phyloP scores from a whole-genome alignment of 2,888 invertebrate genomes.

The Plagodis pulveraria region DNA sequence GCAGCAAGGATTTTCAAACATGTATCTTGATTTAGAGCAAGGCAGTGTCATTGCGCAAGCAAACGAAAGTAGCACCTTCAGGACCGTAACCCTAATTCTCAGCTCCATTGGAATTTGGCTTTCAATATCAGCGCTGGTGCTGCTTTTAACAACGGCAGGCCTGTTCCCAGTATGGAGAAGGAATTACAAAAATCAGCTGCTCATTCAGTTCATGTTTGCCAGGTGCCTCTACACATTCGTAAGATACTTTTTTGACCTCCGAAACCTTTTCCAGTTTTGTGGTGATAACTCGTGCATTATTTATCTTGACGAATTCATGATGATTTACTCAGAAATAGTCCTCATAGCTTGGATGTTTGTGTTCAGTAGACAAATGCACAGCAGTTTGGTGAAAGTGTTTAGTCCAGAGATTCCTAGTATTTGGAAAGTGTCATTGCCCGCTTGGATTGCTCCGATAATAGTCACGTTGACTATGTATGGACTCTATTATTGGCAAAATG shows the following conservation, averaged over 20 bases:
- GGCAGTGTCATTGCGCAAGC: slow-evolving; percentile 37
- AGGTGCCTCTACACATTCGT: slow-evolving; percentile 61
- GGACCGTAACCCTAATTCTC: slow-evolving; percentile 37
- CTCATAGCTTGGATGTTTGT: slow-evolving; percentile 71
- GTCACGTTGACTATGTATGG: slow-evolving; percentile 41
- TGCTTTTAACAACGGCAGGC: slow-evolving; percentile 62
- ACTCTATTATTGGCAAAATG: slow-evolving; percentile 31
- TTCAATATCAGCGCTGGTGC: slow-evolving; percentile 52
- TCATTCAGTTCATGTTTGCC: slow-evolving; percentile 70
- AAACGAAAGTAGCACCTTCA: slow-evolving; percentile 40
- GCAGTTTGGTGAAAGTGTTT: slow-evolving; percentile 66
- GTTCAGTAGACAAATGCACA: slow-evolving; percentile 69
- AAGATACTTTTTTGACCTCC: slow-evolving; percentile 56
- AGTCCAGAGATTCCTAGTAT: slow-evolving; percentile 43
- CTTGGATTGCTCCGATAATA: slow-evolving; percentile 58
- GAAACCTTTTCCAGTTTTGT: slow-evolving; percentile 36
- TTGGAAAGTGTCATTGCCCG: slow-evolving; percentile 53
- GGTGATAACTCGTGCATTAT: slow-evolving; percentile 32
- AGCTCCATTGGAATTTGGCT: slow-evolving; percentile 62
- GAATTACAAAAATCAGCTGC: slow-evolving; percentile 68
- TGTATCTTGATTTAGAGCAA: slow-evolving; percentile 36
- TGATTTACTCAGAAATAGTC: slow-evolving; percentile 61
- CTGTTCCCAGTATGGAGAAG: slow-evolving; percentile 70
- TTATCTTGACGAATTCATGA: slow-evolving; percentile 43
- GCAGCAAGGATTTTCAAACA: slow-evolving; percentile 2